These are phyloP conservation scores for Trichogramma pretiosum DNA, from an alignment of 1,140 invertebrate species.

Conservation along the genomic window DNA sequence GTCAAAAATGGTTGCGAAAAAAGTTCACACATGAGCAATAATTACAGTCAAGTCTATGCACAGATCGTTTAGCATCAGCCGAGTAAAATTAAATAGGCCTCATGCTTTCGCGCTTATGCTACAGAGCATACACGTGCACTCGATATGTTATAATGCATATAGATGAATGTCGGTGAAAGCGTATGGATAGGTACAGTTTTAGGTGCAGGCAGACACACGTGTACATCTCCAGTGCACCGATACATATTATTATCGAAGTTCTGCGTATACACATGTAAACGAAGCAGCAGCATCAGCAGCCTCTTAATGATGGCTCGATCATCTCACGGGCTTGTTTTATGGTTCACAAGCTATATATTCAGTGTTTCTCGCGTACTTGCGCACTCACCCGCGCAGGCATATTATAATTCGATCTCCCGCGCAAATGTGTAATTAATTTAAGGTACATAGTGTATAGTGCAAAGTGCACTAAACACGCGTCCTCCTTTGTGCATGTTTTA, in stretches of 20 bases:
- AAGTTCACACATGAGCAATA: too few species aligned
- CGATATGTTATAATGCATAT: too few species aligned
- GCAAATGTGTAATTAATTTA: slow-evolving; percentile 34
- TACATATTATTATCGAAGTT: slow-evolving; percentile 34
- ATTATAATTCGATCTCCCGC: slow-evolving; percentile 1
- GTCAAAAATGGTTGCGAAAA: too few species aligned
- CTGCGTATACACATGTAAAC: too few species aligned
- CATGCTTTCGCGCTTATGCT: background rate
- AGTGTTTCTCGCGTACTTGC: slow-evolving; percentile 26
- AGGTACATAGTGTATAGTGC: background rate
- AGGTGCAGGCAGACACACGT: too few species aligned
- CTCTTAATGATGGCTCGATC: slow-evolving; percentile 33
- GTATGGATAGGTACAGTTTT: too few species aligned
- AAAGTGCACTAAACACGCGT: background rate
- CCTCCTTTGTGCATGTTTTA: too few species aligned
- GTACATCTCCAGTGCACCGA: slow-evolving; percentile 16
- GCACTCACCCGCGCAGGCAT: slow-evolving; percentile 12
- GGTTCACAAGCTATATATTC: too few species aligned
- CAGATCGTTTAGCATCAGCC: too few species aligned
- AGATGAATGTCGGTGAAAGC: too few species aligned
- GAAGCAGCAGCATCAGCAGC: too few species aligned
- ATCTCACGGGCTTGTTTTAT: slow-evolving; percentile 32
- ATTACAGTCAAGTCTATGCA: too few species aligned
- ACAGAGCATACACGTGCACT: slow-evolving; percentile 11
- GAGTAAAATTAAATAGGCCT: slow-evolving; percentile 12